phyloP scores from a whole-genome alignment of 2,797 vertebrate species.

The Falco columbarius region DNA sequence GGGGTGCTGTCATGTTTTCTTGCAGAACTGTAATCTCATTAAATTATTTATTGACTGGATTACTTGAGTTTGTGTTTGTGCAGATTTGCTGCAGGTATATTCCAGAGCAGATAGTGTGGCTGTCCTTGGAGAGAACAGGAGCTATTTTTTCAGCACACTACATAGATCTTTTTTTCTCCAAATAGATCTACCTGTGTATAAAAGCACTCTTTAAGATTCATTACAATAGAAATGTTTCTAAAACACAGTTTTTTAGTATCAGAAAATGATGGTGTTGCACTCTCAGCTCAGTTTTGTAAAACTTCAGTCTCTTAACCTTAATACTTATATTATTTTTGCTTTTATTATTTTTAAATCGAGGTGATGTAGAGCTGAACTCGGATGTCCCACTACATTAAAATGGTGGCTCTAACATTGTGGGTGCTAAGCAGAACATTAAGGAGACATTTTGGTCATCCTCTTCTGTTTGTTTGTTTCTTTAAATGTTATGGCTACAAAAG shows the following conservation, averaged over 20 bases:
- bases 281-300: background rate
- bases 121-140: background rate
- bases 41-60: constrained; percentile 80
- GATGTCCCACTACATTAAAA: background rate
- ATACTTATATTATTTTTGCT: background rate
- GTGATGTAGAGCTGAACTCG: background rate
- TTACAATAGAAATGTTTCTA: background rate
- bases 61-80: constrained; percentile 14
- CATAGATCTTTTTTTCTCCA: background rate
- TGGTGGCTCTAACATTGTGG: background rate
- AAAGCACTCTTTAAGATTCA: background rate
- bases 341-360: background rate
- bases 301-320: background rate
- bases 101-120: background rate
- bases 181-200: too few species aligned
- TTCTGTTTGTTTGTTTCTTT: background rate
- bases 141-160: fast-evolving
- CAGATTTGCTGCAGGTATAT: background rate
- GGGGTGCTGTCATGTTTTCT: constrained; percentile 30
- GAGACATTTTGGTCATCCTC: background rate
- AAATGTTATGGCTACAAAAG: background rate
- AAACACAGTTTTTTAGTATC: background rate
- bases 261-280: background rate
- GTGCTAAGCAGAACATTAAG: background rate
- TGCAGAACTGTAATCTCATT: constrained; percentile 72